Conservation (phyloP, 2,797 vertebrate genomes). For the Austrolebias charrua region DNA sequence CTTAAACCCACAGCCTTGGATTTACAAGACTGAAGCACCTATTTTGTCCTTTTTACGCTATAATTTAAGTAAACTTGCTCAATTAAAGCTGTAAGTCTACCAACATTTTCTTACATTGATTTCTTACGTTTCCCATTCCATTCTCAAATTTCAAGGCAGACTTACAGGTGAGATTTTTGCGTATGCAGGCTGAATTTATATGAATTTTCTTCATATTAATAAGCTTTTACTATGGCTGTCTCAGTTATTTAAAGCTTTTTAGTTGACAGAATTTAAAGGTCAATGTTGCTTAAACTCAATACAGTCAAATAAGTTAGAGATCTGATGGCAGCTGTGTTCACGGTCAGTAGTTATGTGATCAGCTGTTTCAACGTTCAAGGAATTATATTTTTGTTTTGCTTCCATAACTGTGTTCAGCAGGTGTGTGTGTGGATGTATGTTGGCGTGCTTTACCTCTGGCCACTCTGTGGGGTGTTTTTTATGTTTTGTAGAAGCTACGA, state of each 20-base stretch:
- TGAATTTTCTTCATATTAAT: too few species aligned
- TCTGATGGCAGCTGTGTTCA: neutral
- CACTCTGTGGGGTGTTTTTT: conserved; percentile 49
- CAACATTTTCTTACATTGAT: too few species aligned
- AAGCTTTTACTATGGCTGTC: neutral
- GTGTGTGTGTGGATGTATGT: conserved; percentile 22
- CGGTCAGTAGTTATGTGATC: neutral
- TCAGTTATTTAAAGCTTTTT: neutral
- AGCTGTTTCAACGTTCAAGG: neutral
- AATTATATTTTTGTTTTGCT: conserved; percentile 5
- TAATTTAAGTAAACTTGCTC: too few species aligned
- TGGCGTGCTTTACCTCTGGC: conserved; percentile 42
- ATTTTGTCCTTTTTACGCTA: too few species aligned
- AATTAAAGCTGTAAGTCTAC: too few species aligned
- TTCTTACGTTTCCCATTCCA: too few species aligned
- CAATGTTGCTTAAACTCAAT: neutral
- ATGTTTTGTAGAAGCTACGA: conserved; percentile 47
- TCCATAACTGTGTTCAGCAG: conserved; percentile 29
- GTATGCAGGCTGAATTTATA: too few species aligned
- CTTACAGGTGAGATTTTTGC: too few species aligned
- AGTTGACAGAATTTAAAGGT: neutral
- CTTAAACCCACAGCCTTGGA: too few species aligned
- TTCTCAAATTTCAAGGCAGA: too few species aligned
- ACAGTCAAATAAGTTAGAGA: neutral
- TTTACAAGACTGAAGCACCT: too few species aligned